phyloP scores from a whole-genome alignment of 2,888 invertebrate genomes.

The Sisyra nigra region DNA sequence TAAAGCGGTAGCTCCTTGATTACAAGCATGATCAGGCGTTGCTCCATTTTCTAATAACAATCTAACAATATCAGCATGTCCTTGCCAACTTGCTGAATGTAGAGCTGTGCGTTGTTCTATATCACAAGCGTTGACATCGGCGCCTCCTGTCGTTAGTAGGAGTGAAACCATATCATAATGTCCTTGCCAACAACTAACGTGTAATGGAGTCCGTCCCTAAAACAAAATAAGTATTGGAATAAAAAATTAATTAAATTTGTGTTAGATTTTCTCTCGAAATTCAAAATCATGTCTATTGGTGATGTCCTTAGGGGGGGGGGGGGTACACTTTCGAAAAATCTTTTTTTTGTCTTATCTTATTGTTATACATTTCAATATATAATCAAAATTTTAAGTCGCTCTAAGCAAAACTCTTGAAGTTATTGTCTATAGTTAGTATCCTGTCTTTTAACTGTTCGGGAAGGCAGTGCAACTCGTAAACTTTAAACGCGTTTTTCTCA shows the following conservation, averaged over 20 bases:
- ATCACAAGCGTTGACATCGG: constrained; percentile 77
- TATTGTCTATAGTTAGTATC: too few species aligned
- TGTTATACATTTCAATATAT: too few species aligned
- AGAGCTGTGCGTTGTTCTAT: constrained; percentile 76
- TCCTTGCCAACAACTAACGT: constrained; percentile 88
- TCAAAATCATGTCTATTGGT: too few species aligned
- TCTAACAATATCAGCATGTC: constrained; percentile 70
- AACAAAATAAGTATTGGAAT: constrained; percentile 11
- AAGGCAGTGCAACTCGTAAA: too few species aligned
- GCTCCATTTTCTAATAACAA: constrained; percentile 68
- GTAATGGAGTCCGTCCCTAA: constrained; percentile 72
- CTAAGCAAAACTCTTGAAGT: too few species aligned
- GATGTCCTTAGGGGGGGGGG: too few species aligned
- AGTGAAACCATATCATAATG: constrained; percentile 85
- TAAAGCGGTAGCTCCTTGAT: constrained; percentile 89
- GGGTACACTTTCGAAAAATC: too few species aligned
- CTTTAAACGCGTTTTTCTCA: too few species aligned
- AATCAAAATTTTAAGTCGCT: too few species aligned
- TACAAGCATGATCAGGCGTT: constrained; percentile 75
- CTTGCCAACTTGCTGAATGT: constrained; percentile 94
- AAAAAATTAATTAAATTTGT: background rate
- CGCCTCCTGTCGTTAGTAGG: constrained; percentile 59
- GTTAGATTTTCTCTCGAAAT: background rate
- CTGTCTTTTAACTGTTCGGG: too few species aligned
- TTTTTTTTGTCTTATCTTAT: too few species aligned